Conservation (phyloP, 2,797 vertebrate species). For the Sebastes cheni region DNA sequence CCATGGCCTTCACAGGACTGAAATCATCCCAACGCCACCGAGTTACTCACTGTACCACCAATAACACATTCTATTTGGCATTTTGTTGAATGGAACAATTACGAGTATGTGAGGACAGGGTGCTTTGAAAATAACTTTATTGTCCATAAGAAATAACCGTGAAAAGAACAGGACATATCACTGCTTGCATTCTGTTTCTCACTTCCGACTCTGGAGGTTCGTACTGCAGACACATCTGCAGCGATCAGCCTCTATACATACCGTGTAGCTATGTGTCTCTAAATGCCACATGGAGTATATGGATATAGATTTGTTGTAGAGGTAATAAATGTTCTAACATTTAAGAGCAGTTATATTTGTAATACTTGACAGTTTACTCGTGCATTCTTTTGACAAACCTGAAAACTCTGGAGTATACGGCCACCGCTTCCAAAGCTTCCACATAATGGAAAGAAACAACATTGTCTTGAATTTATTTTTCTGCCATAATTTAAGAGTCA, state of each 20-base stretch:
- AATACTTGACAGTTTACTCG: conserved; percentile 73
- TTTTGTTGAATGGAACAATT: background rate
- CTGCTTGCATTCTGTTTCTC: conserved; percentile 63
- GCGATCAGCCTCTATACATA: conserved; percentile 52
- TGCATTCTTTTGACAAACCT: conserved; percentile 75
- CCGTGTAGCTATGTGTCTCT: conserved; percentile 58
- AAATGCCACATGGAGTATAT: conserved; percentile 60
- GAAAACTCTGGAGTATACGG: conserved; percentile 64
- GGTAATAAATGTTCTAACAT: conserved; percentile 72
- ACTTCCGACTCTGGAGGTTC: conserved; percentile 57
- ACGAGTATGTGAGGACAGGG: background rate
- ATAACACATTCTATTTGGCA: background rate
- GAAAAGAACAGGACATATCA: conserved; percentile 76
- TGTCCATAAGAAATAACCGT: conserved; percentile 84
- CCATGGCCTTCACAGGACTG: background rate
- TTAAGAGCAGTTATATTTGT: conserved; percentile 69
- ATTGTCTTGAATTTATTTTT: conserved; percentile 43
- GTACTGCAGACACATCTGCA: conserved; percentile 32
- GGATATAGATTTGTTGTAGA: conserved; percentile 68
- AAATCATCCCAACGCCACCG: background rate
- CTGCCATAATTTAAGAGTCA: conserved; percentile 60
- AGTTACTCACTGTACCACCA: background rate
- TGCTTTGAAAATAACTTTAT: conserved; percentile 84
- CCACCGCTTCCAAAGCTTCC: conserved; percentile 56
- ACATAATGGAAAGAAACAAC: conserved; percentile 60